These are phyloP conservation scores for Bombus huntii DNA, from an alignment of 1,140 invertebrate species.

Conservation along the genomic window DNA sequence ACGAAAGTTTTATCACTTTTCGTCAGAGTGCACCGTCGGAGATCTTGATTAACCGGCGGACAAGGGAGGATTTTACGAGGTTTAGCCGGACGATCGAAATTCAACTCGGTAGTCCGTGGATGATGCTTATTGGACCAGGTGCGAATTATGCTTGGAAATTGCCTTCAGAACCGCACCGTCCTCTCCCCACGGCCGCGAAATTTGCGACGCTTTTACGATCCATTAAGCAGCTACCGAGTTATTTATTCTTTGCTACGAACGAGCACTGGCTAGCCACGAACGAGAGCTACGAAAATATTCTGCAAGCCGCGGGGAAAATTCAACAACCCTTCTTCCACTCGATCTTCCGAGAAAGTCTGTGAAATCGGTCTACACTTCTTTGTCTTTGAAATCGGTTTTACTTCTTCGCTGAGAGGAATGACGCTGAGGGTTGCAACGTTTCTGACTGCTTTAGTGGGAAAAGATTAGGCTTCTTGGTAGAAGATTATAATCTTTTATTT, in stretches of 20 bases:
- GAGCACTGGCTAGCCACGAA: background rate
- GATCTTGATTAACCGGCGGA: slow-evolving; percentile 31
- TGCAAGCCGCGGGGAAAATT: background rate
- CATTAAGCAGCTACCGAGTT: slow-evolving; percentile 35
- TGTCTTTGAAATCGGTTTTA: background rate
- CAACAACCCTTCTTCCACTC: background rate
- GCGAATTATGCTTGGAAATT: slow-evolving; percentile 70
- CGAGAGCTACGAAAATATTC: slow-evolving; percentile 20
- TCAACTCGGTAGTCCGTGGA: slow-evolving; percentile 42
- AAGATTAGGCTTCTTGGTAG: background rate
- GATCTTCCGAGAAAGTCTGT: background rate
- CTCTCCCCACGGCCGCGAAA: background rate
- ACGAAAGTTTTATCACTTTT: slow-evolving; percentile 37
- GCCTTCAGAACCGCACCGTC: background rate
- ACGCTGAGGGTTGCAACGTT: background rate
- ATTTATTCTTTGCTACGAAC: slow-evolving; percentile 25
- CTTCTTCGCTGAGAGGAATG: background rate
- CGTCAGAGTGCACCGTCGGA: background rate
- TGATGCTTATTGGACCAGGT: slow-evolving; percentile 74
- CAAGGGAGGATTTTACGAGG: slow-evolving; percentile 47
- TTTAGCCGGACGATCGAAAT: slow-evolving; percentile 32
- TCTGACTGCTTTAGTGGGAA: background rate
- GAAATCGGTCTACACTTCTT: background rate
- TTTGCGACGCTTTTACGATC: slow-evolving; percentile 47
- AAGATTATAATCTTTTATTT: background rate